Conservation (phyloP, 2,113 vertebrate species). For the Sylvilagus bachmani region DNA sequence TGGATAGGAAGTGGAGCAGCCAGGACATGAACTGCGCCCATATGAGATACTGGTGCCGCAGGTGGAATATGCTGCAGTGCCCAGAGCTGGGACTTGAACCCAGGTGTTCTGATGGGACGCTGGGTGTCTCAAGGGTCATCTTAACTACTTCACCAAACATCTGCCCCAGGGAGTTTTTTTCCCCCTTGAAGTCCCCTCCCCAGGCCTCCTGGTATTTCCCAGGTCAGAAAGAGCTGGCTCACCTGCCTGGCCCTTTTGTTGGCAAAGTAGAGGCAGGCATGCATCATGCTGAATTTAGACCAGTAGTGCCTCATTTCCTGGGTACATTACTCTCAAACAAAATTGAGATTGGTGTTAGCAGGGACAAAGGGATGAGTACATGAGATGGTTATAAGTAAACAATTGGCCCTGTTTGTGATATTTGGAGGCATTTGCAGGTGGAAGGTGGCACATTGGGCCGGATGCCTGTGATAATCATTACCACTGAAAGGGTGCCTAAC, state of each 20-base stretch:
- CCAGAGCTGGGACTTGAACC: too few relatives aligned
- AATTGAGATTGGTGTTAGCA: not conserved
- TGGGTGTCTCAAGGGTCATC: too few relatives aligned
- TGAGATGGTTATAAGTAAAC: not conserved
- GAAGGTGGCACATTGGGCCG: not conserved
- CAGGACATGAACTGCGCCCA: too few relatives aligned
- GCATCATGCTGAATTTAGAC: not conserved
- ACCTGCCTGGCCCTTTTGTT: not conserved
- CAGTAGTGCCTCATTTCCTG: not conserved
- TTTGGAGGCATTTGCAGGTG: not conserved
- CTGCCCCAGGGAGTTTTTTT: not conserved
- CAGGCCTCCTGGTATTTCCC: not conserved
- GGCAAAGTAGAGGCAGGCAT: not conserved
- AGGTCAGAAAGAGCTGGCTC: not conserved
- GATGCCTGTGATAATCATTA: not conserved
- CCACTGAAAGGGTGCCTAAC: not conserved
- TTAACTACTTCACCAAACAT: not conserved
- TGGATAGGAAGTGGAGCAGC: too few relatives aligned
- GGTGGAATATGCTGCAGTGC: too few relatives aligned
- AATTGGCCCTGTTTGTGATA: not conserved
- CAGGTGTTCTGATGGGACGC: too few relatives aligned
- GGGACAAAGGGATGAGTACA: not conserved
- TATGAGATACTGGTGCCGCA: not conserved
- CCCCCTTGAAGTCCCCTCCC: too few relatives aligned
- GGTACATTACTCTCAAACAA: not conserved